Percentiles rank a stretch among this genome's conserved stretches.
Conservation (phyloP, 1,140 invertebrate genomes). For the Augochlora pura region DNA sequence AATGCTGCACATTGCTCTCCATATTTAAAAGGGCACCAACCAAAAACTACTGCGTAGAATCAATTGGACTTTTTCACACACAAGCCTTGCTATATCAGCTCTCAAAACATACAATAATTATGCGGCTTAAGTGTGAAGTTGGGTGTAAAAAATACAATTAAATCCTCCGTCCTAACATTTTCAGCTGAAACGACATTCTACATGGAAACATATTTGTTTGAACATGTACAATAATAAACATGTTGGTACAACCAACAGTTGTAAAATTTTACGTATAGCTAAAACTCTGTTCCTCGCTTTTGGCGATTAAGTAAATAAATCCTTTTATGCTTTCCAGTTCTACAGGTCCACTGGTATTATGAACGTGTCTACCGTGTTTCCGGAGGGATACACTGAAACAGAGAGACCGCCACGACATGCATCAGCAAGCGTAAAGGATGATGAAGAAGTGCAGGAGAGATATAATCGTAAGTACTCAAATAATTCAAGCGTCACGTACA, state of each 20-base stretch:
- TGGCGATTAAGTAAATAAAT: not conserved
- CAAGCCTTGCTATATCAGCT: no score
- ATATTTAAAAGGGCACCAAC: no score
- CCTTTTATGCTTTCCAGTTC: conserved; percentile 18
- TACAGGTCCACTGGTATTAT: conserved; percentile 59
- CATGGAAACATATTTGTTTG: no score
- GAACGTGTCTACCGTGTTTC: conserved; percentile 76
- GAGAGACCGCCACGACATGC: conserved; percentile 44
- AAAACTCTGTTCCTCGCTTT: not conserved
- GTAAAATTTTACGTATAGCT: not conserved
- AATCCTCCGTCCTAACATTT: no score
- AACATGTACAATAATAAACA: no score
- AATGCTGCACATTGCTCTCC: no score
- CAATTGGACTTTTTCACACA: no score
- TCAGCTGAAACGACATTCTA: no score
- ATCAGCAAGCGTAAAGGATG: conserved; percentile 36
- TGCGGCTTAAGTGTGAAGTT: no score
- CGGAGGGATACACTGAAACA: conserved; percentile 67
- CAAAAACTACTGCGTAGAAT: no score
- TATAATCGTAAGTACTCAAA: conserved; percentile 51
- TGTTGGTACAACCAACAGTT: not conserved
- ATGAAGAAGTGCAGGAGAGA: conserved; percentile 42
- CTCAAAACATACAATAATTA: no score
- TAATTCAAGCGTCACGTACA: not conserved
- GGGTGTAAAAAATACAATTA: no score